Evolutionary conservation across 2,113 vertebrate species (phyloP).

Genomic region (Bubalus kerabau): DNA sequence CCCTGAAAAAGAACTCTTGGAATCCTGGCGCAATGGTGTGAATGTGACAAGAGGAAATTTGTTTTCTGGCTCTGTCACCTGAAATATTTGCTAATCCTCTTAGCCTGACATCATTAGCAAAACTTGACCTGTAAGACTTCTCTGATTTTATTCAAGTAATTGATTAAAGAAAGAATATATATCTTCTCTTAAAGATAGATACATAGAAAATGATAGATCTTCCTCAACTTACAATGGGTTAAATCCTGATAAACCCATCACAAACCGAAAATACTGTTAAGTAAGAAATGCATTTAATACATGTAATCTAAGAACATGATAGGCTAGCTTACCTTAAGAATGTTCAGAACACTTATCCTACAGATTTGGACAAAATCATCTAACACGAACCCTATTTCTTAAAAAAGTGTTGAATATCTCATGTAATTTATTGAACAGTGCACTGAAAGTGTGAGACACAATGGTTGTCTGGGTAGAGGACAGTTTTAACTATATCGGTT

Average conservation of each 20-base stretch:
- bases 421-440: not conserved
- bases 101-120: not conserved
- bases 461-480: not conserved
- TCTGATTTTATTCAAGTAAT: not conserved
- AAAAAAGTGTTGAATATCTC: not conserved
- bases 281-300: not conserved
- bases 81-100: conserved; percentile 12
- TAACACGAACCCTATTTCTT: not conserved
- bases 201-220: not conserved
- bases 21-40: not conserved
- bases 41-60: not conserved
- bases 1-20: not conserved
- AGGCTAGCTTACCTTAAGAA: not conserved
- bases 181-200: not conserved
- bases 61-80: conserved; percentile 11
- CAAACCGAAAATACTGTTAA: not conserved
- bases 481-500: not conserved
- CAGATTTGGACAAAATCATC: not conserved
- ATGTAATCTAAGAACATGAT: not conserved
- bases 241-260: not conserved
- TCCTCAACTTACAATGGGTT: not conserved
- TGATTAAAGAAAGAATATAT: not conserved
- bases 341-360: not conserved
- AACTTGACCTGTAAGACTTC: conserved; percentile 2
- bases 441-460: not conserved